Conservation (phyloP, 1,140 invertebrate genomes). For the Gryon sp. region DNA sequence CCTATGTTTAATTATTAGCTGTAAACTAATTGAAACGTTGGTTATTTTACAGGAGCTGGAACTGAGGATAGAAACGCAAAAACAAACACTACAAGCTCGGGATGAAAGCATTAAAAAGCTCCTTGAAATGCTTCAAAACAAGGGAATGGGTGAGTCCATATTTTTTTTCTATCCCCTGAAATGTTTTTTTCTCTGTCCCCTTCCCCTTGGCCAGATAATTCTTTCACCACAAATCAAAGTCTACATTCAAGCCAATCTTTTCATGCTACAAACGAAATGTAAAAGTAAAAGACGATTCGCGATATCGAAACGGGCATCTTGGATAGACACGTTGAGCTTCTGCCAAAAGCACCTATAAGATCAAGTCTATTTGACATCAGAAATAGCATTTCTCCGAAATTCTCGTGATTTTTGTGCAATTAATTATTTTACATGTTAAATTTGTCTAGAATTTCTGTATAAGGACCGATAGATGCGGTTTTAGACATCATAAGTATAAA, state of each 20-base stretch:
- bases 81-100: conserved; percentile 95
- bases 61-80: conserved; percentile 97
- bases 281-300: conserved; percentile 17
- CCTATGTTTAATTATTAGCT: too few species aligned
- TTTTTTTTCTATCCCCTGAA: too few species aligned
- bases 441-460: conserved; percentile 28
- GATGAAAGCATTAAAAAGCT: conserved; percentile 99
- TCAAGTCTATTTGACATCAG: neutral
- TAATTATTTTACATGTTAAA: conserved; percentile 28
- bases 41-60: conserved; percentile 89
- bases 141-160: conserved; percentile 95
- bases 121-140: conserved; percentile 98
- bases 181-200: too few species aligned
- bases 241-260: conserved; percentile 11
- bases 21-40: conserved; percentile 38
- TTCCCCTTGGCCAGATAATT: too few species aligned
- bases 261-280: conserved; percentile 14
- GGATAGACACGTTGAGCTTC: conserved; percentile 23
- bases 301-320: conserved; percentile 16
- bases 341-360: conserved; percentile 24
- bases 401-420: conserved; percentile 23
- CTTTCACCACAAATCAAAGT: too few species aligned
- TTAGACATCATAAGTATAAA: too few species aligned
- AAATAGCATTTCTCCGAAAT: conserved; percentile 22
- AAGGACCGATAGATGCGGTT: too few species aligned